These are phyloP conservation scores for Synanthedon formicaeformis DNA, from an alignment of 2,888 invertebrate genomes.

Conservation along the genomic window DNA sequence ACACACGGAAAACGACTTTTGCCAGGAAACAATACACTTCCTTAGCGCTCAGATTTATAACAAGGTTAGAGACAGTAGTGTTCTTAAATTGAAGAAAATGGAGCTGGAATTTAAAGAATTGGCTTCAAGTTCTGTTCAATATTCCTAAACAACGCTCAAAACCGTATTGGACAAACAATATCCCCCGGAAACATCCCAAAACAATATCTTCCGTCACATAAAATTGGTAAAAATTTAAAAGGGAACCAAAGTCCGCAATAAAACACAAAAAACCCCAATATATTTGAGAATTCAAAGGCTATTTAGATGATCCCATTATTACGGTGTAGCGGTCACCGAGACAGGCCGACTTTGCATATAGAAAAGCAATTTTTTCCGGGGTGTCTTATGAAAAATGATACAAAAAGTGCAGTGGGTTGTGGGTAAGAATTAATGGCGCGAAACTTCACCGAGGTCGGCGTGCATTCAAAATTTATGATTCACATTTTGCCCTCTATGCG, in stretches of 20 bases:
- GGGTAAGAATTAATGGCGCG: conserved; percentile 63
- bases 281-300: conserved; percentile 12
- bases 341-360: conserved; percentile 12
- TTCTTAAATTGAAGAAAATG: no score
- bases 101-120: no score
- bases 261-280: conserved; percentile 13
- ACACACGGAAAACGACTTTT: no score
- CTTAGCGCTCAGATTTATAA: no score
- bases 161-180: no score
- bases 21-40: no score
- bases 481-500: conserved; percentile 19
- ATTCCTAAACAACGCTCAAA: no score
- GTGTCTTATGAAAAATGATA: background rate
- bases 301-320: conserved; percentile 51
- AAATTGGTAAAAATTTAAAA: conserved; percentile 13
- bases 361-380: conserved; percentile 9
- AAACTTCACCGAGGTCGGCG: conserved; percentile 31
- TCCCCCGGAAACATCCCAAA: conserved; percentile 4
- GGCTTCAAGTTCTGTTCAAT: no score
- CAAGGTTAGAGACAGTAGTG: no score
- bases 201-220: conserved; percentile 15
- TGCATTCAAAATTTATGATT: conserved; percentile 42
- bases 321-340: conserved; percentile 36
- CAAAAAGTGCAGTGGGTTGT: conserved; percentile 56
- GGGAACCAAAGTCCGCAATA: conserved; percentile 12